phyloP scores from a whole-genome alignment of 2,888 invertebrate species.

The Rhodophaea formosa region DNA sequence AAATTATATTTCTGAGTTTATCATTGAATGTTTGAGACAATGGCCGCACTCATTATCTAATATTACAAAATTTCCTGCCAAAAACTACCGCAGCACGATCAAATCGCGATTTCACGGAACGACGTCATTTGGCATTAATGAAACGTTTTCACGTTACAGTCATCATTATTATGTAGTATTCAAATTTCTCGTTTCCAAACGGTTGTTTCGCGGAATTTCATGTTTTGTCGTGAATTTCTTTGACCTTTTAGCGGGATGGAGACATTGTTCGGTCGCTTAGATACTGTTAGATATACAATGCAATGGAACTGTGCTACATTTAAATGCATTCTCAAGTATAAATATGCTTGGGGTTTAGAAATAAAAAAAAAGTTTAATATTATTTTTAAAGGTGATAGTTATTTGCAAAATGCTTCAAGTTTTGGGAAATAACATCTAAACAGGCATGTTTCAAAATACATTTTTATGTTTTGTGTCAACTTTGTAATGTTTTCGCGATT shows the following conservation, averaged over 20 bases:
- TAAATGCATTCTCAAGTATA: too few relatives aligned
- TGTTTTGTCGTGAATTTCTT: not conserved
- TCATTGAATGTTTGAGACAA: too few relatives aligned
- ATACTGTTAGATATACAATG: not conserved
- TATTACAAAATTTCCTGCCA: slow-evolving; percentile 1
- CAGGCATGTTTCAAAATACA: too few relatives aligned
- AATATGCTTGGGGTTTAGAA: too few relatives aligned
- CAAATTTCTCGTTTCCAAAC: not conserved
- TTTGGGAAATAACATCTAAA: too few relatives aligned
- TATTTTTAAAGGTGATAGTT: too few relatives aligned
- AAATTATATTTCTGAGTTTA: too few relatives aligned
- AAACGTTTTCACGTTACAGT: not conserved
- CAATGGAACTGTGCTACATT: not conserved
- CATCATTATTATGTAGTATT: not conserved
- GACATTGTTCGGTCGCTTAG: not conserved
- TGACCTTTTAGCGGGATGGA: not conserved
- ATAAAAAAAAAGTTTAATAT: too few relatives aligned
- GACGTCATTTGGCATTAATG: slow-evolving; percentile 9
- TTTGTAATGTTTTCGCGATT: too few relatives aligned
- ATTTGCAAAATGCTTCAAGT: too few relatives aligned
- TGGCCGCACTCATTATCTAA: not conserved
- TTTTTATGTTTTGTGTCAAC: too few relatives aligned
- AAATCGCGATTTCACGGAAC: slow-evolving; percentile 20
- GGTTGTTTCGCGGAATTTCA: not conserved
- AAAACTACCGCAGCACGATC: not conserved